These are phyloP conservation scores for Phalacrocorax carbo DNA, from an alignment of 2,113 vertebrate genomes.

Conservation along the genomic window DNA sequence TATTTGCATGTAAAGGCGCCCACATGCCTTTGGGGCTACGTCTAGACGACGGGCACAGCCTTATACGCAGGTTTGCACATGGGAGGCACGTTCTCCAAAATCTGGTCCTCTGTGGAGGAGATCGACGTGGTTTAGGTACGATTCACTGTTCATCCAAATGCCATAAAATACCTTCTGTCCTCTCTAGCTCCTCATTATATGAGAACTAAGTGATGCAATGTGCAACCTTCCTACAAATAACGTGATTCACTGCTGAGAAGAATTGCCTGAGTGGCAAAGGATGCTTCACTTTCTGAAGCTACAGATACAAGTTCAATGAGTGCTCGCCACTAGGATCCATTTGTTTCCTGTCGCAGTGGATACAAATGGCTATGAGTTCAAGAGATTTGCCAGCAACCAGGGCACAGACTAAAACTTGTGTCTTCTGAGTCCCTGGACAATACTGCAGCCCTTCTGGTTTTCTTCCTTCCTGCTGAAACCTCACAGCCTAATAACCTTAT, in stretches of 20 bases:
- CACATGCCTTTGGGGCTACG: not conserved
- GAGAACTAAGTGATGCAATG: not conserved
- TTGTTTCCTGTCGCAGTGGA: not conserved
- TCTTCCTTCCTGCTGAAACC: not conserved
- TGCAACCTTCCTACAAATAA: not conserved
- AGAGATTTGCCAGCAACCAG: not conserved
- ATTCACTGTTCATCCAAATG: not conserved
- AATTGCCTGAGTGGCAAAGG: not conserved
- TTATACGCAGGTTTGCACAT: no score
- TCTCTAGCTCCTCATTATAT: not conserved
- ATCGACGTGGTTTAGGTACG: not conserved
- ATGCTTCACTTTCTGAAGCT: not conserved
- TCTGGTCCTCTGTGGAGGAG: not conserved
- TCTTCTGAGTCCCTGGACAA: not conserved
- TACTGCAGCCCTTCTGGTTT: not conserved
- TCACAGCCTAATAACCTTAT: not conserved
- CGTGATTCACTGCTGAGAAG: not conserved
- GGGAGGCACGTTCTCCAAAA: not conserved
- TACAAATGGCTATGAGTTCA: not conserved
- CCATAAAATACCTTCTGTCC: not conserved
- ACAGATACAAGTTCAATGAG: no score
- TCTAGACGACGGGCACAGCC: rapidly evolving
- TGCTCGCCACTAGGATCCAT: not conserved
- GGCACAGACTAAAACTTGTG: not conserved
- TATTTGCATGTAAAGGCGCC: not conserved